Conservation (phyloP, 2,113 vertebrate genomes). For the Cisticola juncidis region DNA sequence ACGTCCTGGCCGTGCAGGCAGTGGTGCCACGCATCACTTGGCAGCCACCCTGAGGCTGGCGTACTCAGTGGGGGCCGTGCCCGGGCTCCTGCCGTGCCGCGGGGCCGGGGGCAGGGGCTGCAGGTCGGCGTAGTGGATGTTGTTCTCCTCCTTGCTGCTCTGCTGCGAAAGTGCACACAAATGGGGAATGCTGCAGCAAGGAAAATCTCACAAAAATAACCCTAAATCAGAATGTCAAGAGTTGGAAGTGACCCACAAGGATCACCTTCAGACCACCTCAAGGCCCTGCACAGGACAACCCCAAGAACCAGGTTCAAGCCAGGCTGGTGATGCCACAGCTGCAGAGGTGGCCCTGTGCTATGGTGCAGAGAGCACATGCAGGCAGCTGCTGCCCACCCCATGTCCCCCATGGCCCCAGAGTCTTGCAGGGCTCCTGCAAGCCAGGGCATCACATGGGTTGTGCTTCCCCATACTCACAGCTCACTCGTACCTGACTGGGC, state of each 20-base stretch:
- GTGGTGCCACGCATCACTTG: background rate
- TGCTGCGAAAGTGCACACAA: background rate
- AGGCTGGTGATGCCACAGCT: rapidly evolving
- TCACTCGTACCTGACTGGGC: conserved; percentile 1
- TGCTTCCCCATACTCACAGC: background rate
- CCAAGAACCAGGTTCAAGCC: background rate
- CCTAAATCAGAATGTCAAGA: background rate
- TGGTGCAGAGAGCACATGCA: rapidly evolving
- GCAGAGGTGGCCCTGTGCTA: rapidly evolving
- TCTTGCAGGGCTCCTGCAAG: background rate
- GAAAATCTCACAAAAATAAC: background rate
- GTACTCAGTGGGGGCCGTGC: background rate
- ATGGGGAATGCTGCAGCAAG: background rate
- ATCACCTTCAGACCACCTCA: rapidly evolving
- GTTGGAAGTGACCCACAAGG: background rate
- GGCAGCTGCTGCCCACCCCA: background rate
- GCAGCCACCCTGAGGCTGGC: background rate
- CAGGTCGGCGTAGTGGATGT: conserved; percentile 40
- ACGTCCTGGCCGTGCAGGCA: rapidly evolving
- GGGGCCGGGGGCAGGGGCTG: background rate
- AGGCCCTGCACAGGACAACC: background rate
- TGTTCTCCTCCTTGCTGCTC: background rate
- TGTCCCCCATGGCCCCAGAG: background rate
- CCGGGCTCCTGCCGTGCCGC: rapidly evolving
- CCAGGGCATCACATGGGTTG: rapidly evolving